Evolutionary conservation across 2,113 vertebrate genomes (phyloP).

Genomic region (Charina bottae): DNA sequence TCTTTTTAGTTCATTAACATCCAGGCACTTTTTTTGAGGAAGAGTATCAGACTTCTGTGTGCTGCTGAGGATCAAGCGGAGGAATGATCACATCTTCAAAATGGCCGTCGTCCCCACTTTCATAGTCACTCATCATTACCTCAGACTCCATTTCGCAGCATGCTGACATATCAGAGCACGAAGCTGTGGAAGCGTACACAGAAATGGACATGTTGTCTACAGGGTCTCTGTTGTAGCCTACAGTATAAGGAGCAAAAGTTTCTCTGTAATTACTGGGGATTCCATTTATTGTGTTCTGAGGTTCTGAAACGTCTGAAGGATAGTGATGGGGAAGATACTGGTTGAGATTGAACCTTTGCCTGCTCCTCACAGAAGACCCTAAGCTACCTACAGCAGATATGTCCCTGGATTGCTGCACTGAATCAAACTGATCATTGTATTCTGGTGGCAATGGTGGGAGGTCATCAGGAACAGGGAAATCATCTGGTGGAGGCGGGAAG

Average conservation of each 20-base stretch:
- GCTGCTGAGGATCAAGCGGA: slow-evolving; percentile 89
- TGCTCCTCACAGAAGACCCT: slow-evolving; percentile 76
- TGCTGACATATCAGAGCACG: slow-evolving; percentile 96
- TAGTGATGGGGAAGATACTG: slow-evolving; percentile 93
- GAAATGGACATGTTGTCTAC: slow-evolving; percentile 91
- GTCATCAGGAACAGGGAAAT: slow-evolving; percentile 89
- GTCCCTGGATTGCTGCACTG: slow-evolving; percentile 83
- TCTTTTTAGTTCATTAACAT: slow-evolving; percentile 65
- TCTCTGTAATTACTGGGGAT: slow-evolving; percentile 77
- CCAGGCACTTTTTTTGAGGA: slow-evolving; percentile 94
- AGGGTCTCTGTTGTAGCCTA: slow-evolving; percentile 81
- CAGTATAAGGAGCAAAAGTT: slow-evolving; percentile 73
- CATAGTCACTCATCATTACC: slow-evolving; percentile 95
- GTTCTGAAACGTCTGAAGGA: slow-evolving; percentile 79
- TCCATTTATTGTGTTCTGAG: slow-evolving; percentile 69
- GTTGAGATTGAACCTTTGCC: slow-evolving; percentile 88
- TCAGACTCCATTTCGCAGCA: slow-evolving; percentile 93
- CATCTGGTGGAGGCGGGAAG: slow-evolving; percentile 94
- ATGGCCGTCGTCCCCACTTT: slow-evolving; percentile 91
- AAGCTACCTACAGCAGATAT: slow-evolving; percentile 74
- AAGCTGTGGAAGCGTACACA: slow-evolving; percentile 90
- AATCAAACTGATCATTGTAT: slow-evolving; percentile 87
- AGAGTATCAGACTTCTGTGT: slow-evolving; percentile 96
- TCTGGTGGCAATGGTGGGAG: slow-evolving; percentile 87
- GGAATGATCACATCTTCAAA: slow-evolving; percentile 87